Evolutionary conservation across 2,113 vertebrate species (phyloP).

Genomic region (Cochlearius cochlearius): DNA sequence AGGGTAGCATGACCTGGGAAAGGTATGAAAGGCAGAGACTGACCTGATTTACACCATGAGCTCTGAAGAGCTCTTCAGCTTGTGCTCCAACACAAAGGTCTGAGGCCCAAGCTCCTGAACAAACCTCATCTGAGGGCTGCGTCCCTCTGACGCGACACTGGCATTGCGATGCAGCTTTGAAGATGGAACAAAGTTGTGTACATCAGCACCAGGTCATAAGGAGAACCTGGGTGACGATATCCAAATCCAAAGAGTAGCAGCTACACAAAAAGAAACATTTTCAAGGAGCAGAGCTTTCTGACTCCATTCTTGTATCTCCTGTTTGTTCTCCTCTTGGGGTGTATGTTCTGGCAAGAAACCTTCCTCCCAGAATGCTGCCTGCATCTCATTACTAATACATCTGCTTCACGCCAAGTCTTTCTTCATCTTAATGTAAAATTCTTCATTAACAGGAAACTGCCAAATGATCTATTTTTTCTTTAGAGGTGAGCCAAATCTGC

Average conservation of each 20-base stretch:
- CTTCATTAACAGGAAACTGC: neutral
- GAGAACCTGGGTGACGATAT: neutral
- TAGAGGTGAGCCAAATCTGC: neutral
- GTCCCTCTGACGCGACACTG: neutral
- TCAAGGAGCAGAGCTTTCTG: neutral
- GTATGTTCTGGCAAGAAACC: neutral
- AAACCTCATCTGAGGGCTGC: neutral
- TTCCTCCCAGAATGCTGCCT: neutral
- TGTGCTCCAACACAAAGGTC: neutral
- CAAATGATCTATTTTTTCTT: neutral
- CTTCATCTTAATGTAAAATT: neutral
- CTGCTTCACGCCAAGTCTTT: neutral
- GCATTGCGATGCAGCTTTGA: neutral
- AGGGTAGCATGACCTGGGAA: neutral
- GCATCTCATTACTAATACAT: neutral
- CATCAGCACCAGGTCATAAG: neutral
- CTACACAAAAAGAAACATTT: neutral
- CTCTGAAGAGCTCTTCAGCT: neutral
- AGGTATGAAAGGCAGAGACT: neutral
- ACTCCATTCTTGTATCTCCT: neutral
- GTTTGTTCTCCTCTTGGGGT: neutral
- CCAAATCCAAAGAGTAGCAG: neutral
- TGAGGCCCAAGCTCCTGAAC: neutral
- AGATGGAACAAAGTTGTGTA: neutral
- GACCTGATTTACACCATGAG: rapidly evolving